These are phyloP conservation scores for Limenitis camilla DNA, from an alignment of 2,888 invertebrate species.

Conservation along the genomic window DNA sequence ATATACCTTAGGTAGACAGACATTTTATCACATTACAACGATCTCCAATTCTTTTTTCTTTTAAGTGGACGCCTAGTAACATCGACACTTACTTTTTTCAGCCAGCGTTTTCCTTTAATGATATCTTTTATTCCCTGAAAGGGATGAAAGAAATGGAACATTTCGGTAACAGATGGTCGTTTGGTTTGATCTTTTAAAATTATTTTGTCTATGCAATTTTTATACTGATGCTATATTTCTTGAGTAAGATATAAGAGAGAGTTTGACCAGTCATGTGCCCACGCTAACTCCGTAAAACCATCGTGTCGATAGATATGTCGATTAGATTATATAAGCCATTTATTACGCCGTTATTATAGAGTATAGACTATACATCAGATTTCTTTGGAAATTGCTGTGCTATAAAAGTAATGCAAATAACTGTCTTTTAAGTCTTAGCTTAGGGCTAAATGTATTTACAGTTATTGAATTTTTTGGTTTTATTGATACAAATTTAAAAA, in stretches of 20 bases:
- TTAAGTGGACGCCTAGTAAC: too few relatives aligned
- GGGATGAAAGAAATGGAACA: too few relatives aligned
- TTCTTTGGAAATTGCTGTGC: conserved; percentile 21
- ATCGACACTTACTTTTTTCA: too few relatives aligned
- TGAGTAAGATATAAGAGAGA: too few relatives aligned
- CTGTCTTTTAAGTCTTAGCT: neutral
- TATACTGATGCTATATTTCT: neutral
- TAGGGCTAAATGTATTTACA: neutral
- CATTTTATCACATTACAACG: too few relatives aligned
- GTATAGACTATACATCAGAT: conserved; percentile 13
- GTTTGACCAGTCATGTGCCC: conserved; percentile 9
- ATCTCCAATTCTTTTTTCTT: too few relatives aligned
- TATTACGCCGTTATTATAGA: conserved; percentile 28
- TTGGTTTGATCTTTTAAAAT: neutral
- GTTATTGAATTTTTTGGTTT: too few relatives aligned
- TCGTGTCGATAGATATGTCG: conserved; percentile 27
- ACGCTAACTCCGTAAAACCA: conserved; percentile 10
- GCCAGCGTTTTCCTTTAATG: too few relatives aligned
- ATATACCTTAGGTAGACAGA: too few relatives aligned
- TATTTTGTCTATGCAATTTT: neutral
- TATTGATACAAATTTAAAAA: too few relatives aligned
- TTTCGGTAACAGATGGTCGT: conserved; percentile 1
- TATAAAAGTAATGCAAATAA: conserved; percentile 6
- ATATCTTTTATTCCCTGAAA: too few relatives aligned
- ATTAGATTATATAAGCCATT: conserved; percentile 32